Conservation (phyloP, 2,113 vertebrate genomes). For the Serinus canaria region DNA sequence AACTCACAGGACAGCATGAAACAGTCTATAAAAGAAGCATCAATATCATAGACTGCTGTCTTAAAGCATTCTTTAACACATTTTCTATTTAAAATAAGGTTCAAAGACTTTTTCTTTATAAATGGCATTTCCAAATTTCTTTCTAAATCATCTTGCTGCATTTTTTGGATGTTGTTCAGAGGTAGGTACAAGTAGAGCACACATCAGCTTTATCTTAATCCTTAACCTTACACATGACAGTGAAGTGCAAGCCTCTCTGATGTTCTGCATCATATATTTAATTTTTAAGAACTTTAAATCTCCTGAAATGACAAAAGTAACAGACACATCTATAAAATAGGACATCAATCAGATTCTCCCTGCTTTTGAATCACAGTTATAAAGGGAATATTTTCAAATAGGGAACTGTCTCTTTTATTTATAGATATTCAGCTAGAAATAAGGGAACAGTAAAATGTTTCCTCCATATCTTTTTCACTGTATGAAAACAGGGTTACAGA, state of each 20-base stretch:
- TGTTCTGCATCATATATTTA: constrained; percentile 71
- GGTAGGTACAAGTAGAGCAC: constrained; percentile 11
- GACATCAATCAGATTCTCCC: constrained; percentile 67
- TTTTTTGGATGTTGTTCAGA: constrained; percentile 23
- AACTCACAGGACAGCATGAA: background rate
- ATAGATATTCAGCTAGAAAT: constrained; percentile 73
- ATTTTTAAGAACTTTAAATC: constrained; percentile 77
- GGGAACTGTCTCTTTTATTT: constrained; percentile 75
- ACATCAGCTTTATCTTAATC: constrained; percentile 62
- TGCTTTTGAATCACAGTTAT: constrained; percentile 69
- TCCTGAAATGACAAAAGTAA: constrained; percentile 76
- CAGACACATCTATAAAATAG: constrained; percentile 68
- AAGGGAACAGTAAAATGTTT: constrained; percentile 70
- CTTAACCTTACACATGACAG: constrained; percentile 67
- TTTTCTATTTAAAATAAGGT: constrained; percentile 8
- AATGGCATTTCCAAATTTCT: background rate
- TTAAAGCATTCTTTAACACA: background rate
- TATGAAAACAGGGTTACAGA: constrained; percentile 80
- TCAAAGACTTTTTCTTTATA: constrained; percentile 25
- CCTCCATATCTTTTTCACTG: constrained; percentile 72
- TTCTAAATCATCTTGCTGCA: background rate
- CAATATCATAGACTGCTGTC: background rate
- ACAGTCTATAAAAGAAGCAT: background rate
- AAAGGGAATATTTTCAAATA: constrained; percentile 75
- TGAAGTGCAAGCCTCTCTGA: constrained; percentile 67